phyloP scores from a whole-genome alignment of 2,888 invertebrate species.

The Cheilosia soror region DNA sequence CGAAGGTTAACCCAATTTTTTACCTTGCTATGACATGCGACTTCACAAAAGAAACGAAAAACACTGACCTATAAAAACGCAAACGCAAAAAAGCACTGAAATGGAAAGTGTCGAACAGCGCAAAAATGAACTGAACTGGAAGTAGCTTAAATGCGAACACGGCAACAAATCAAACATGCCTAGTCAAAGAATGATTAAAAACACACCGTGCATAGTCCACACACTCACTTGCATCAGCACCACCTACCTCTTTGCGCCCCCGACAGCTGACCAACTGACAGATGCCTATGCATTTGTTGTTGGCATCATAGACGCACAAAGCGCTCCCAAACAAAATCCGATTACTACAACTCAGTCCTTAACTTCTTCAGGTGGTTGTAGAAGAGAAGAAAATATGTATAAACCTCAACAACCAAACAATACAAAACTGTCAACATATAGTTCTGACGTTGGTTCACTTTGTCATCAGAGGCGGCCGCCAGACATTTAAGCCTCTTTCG shows the following conservation, averaged over 20 bases:
- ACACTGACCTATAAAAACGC: slow-evolving; percentile 44
- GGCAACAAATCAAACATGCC: slow-evolving; percentile 54
- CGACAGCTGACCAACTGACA: slow-evolving; percentile 30
- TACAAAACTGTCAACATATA: slow-evolving; percentile 78
- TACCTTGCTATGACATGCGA: slow-evolving; percentile 22
- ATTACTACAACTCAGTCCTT: slow-evolving; percentile 76
- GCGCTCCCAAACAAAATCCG: slow-evolving; percentile 53
- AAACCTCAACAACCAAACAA: slow-evolving; percentile 79
- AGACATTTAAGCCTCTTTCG: slow-evolving; percentile 77
- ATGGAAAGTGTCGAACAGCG: slow-evolving; percentile 57
- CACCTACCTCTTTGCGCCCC: slow-evolving; percentile 42
- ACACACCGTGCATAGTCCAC: slow-evolving; percentile 39
- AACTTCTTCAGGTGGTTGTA: slow-evolving; percentile 78
- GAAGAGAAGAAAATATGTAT: slow-evolving; percentile 79
- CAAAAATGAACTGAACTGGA: slow-evolving; percentile 7
- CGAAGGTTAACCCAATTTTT: slow-evolving; percentile 45
- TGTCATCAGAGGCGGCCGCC: slow-evolving; percentile 68
- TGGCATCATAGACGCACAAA: slow-evolving; percentile 4
- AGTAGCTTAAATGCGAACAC: slow-evolving; percentile 37
- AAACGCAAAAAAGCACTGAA: slow-evolving; percentile 47
- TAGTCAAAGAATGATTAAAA: slow-evolving; percentile 6
- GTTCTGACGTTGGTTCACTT: slow-evolving; percentile 72
- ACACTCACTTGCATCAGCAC: slow-evolving; percentile 18
- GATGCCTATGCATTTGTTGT: slow-evolving; percentile 17
- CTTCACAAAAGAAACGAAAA: slow-evolving; percentile 14